Evolutionary conservation across 2,797 vertebrate genomes (phyloP).

Genomic region (Onychomys arenicola): DNA sequence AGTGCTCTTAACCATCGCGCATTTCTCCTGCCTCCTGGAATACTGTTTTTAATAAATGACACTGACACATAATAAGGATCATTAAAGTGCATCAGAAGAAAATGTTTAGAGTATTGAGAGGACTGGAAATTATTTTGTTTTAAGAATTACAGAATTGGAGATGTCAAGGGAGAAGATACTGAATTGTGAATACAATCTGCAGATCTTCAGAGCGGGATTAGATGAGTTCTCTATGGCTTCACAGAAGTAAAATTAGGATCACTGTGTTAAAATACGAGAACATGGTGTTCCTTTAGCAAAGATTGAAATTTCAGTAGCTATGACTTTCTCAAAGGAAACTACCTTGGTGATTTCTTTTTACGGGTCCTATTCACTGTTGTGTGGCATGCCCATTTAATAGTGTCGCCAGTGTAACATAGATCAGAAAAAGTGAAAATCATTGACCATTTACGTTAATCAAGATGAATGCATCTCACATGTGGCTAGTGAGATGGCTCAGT

Average conservation of each 20-base stretch:
- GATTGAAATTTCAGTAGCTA: neutral
- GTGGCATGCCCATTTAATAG: neutral
- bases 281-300: neutral
- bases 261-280: slow-evolving; percentile 16
- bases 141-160: slow-evolving; percentile 40
- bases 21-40: neutral
- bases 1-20: neutral
- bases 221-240: neutral
- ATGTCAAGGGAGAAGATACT: slow-evolving; percentile 38
- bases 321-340: slow-evolving; percentile 10
- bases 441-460: neutral
- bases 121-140: slow-evolving; percentile 42
- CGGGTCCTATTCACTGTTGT: neutral
- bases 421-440: slow-evolving; percentile 2
- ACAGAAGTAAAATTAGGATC: slow-evolving; percentile 45
- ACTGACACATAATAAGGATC: neutral
- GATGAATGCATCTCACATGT: neutral
- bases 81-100: slow-evolving; percentile 37
- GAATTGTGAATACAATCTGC: slow-evolving; percentile 18
- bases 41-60: neutral
- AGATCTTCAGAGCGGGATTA: slow-evolving; percentile 40
- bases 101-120: slow-evolving; percentile 11
- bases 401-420: neutral
- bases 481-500: neutral
- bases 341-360: neutral